Percentiles rank a stretch among this genome's conserved stretches.
These are phyloP conservation scores for Sebastolobus alascanus DNA, from an alignment of 2,797 vertebrate species.

Conservation along the genomic window DNA sequence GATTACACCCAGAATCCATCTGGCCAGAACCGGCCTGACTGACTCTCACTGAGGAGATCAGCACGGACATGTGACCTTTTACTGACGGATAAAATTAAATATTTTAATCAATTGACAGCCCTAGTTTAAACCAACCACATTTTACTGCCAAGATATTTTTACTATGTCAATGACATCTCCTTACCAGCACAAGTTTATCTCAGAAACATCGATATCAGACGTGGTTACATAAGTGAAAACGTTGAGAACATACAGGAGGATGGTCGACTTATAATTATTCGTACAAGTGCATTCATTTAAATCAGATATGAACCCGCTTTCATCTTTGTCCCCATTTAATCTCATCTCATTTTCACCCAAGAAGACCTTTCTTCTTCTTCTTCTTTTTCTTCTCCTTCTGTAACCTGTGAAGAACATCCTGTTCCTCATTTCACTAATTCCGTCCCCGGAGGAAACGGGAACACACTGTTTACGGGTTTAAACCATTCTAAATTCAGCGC, in stretches of 20 bases:
- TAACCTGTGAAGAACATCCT: slow-evolving; percentile 38
- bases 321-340: slow-evolving; percentile 17
- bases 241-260: background rate
- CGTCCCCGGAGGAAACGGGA: slow-evolving; percentile 9
- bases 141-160: background rate
- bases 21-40: background rate
- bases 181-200: background rate
- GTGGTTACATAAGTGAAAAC: background rate
- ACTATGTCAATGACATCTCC: background rate
- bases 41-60: background rate
- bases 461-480: slow-evolving; percentile 13
- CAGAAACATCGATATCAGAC: background rate
- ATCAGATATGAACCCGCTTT: slow-evolving; percentile 24
- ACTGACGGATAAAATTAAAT: no score
- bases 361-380: background rate
- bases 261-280: background rate
- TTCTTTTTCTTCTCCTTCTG: background rate
- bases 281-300: background rate
- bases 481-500: background rate
- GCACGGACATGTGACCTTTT: no score
- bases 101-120: no score
- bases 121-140: background rate
- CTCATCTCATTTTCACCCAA: background rate
- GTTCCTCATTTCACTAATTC: slow-evolving; percentile 37
- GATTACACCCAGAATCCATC: slow-evolving; percentile 38